Conservation (phyloP, 2,113 vertebrate genomes). For the Bos indicus region DNA sequence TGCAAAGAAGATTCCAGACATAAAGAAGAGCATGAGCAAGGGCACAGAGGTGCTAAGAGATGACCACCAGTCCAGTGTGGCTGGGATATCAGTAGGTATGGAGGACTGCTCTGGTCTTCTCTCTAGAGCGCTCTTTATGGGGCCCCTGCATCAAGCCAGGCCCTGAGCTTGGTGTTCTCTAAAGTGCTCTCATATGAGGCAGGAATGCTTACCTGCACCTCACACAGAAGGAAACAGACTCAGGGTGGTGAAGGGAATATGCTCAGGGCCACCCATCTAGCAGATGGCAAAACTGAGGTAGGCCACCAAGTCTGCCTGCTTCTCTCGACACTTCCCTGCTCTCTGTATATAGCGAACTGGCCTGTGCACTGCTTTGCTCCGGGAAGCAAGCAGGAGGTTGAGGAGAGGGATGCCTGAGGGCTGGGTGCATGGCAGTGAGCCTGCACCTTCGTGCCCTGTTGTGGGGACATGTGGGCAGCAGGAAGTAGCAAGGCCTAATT, state of each 20-base stretch:
- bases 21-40: background rate
- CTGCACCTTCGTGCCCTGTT: background rate
- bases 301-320: background rate
- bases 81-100: background rate
- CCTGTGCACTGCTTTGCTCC: background rate
- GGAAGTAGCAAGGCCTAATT: background rate
- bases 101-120: background rate
- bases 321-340: background rate
- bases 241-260: background rate
- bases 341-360: background rate
- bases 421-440: background rate
- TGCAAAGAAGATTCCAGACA: background rate
- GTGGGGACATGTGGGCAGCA: background rate
- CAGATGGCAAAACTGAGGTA: background rate
- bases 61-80: no score
- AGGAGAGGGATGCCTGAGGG: background rate
- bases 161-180: background rate
- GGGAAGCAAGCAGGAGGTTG: rapidly evolving
- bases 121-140: background rate
- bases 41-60: background rate
- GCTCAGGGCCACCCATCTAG: background rate
- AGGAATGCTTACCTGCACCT: background rate
- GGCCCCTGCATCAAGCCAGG: background rate
- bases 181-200: background rate
- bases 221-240: background rate